Conservation (phyloP, 2,888 invertebrate species). For the Prenolepis imparis region DNA sequence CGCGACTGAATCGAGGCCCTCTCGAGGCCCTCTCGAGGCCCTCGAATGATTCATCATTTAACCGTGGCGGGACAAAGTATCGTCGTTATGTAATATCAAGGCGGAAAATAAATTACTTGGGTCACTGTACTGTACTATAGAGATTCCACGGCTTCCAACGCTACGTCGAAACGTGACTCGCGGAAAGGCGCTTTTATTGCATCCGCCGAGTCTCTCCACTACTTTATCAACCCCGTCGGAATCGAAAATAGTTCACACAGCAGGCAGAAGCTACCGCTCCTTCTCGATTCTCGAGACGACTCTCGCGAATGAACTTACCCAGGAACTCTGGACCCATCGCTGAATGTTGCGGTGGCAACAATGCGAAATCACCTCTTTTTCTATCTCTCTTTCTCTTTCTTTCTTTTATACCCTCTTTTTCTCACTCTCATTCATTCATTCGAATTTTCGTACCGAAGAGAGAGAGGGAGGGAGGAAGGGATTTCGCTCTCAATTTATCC, state of each 20-base stretch:
- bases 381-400: background rate
- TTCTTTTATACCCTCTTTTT: background rate
- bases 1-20: slow-evolving; percentile 5
- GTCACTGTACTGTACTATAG: slow-evolving; percentile 33
- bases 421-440: background rate
- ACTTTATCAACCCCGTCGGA: slow-evolving; percentile 56
- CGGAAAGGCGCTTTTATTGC: slow-evolving; percentile 53
- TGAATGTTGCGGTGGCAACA: slow-evolving; percentile 40
- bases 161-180: slow-evolving; percentile 54
- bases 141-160: slow-evolving; percentile 39
- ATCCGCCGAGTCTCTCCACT: slow-evolving; percentile 49
- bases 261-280: slow-evolving; percentile 43
- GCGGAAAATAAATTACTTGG: slow-evolving; percentile 46
- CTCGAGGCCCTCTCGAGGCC: no score
- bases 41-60: slow-evolving; percentile 25
- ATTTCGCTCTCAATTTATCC: slow-evolving; percentile 8
- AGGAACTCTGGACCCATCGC: slow-evolving; percentile 5
- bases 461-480: background rate
- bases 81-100: slow-evolving; percentile 48
- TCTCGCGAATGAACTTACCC: slow-evolving; percentile 51
- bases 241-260: slow-evolving; percentile 56
- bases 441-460: background rate
- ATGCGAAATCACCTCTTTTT: slow-evolving; percentile 27
- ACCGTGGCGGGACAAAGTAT: slow-evolving; percentile 44
- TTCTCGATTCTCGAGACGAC: slow-evolving; percentile 51